A percentile compares a stretch with the other conserved stretches of the same genome.
Evolutionary conservation across 2,888 invertebrate species (phyloP).

Genomic region (Spisula subtruncata): DNA sequence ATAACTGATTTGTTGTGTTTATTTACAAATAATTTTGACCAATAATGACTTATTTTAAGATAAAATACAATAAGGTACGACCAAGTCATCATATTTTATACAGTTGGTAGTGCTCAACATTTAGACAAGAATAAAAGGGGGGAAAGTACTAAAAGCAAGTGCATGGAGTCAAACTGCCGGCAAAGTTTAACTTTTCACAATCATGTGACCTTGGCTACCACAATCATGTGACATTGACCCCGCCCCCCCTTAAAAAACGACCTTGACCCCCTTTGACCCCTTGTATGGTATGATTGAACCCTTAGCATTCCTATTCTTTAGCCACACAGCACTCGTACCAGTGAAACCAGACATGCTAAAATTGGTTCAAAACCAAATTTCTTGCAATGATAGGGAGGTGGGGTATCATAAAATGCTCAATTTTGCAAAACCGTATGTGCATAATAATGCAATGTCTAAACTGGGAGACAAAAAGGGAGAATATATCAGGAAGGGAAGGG

Average conservation of each 20-base stretch:
- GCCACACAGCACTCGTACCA: slow-evolving; percentile 13
- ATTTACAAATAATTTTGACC: neutral
- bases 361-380: slow-evolving; percentile 14
- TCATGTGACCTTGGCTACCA: neutral
- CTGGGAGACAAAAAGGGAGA: slow-evolving; percentile 27
- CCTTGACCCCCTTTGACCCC: too few relatives aligned
- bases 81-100: neutral
- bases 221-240: neutral
- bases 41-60: neutral
- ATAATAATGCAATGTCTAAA: slow-evolving; percentile 33
- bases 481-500: neutral
- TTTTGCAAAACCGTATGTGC: slow-evolving; percentile 28
- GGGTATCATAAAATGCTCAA: slow-evolving; percentile 20
- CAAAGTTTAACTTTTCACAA: neutral
- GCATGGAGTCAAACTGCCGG: neutral
- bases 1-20: neutral
- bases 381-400: slow-evolving; percentile 1
- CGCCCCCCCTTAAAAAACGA: neutral
- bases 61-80: neutral
- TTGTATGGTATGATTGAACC: neutral
- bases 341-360: neutral
- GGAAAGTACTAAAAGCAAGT: slow-evolving; percentile 36
- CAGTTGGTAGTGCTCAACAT: neutral
- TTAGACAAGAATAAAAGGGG: slow-evolving; percentile 15
- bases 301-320: neutral